These are phyloP conservation scores for Thamnophis elegans DNA, from an alignment of 2,797 vertebrate species.

Conservation along the genomic window DNA sequence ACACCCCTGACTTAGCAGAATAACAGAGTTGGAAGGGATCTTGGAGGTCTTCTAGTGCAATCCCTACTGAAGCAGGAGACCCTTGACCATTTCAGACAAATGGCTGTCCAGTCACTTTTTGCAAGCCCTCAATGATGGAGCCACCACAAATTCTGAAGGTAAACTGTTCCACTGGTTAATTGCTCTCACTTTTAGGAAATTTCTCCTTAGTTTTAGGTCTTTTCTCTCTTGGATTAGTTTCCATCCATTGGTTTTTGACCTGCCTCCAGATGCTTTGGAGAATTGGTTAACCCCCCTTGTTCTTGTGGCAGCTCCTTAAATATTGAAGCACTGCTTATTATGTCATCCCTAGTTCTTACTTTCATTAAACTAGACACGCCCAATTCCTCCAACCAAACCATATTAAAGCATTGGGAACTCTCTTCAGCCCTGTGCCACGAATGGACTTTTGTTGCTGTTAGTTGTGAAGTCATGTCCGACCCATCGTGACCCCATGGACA, in stretches of 20 bases:
- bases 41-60: too few species aligned
- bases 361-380: background rate
- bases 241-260: background rate
- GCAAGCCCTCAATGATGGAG: background rate
- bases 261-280: background rate
- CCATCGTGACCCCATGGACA: too few species aligned
- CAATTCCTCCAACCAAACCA: background rate
- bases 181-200: background rate
- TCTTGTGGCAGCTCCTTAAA: background rate
- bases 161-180: background rate
- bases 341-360: background rate
- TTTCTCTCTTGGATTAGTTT: background rate
- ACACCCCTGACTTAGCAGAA: too few species aligned
- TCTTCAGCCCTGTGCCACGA: background rate
- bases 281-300: background rate
- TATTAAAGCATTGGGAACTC: background rate
- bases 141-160: background rate
- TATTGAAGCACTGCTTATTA: background rate
- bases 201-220: background rate
- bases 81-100: background rate
- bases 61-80: too few species aligned
- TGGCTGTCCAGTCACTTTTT: background rate
- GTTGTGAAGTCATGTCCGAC: too few species aligned
- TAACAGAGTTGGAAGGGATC: too few species aligned
- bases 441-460: background rate